Conservation (phyloP, 2,888 invertebrate genomes). For the Stomorhina lunata region DNA sequence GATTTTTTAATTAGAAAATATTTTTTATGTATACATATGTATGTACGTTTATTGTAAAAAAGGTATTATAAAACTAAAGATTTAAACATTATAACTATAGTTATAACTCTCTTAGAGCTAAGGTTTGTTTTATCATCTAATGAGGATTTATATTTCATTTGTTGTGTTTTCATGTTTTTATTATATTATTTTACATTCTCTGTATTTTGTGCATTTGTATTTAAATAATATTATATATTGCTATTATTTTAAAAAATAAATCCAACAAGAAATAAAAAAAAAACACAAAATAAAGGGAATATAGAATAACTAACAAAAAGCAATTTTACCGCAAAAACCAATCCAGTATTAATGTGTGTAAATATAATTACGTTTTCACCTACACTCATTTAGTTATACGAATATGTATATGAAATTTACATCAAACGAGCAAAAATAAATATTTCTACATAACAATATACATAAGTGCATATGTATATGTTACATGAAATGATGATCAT, state of each 20-base stretch:
- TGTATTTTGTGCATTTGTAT: not conserved
- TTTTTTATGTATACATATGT: too few species aligned
- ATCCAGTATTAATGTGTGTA: not conserved
- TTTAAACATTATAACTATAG: too few species aligned
- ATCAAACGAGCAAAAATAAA: not conserved
- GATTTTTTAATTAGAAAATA: too few species aligned
- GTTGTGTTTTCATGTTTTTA: not conserved
- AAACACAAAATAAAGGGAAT: not conserved
- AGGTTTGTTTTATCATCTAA: too few species aligned
- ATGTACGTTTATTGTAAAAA: too few species aligned
- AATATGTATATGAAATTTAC: too few species aligned
- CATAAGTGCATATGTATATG: not conserved
- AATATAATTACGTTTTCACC: not conserved
- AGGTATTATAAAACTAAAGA: too few species aligned
- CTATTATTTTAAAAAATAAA: not conserved
- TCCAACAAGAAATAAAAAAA: not conserved
- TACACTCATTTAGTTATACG: too few species aligned
- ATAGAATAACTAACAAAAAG: not conserved
- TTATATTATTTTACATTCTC: not conserved
- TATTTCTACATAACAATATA: not conserved
- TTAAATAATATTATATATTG: constrained; percentile 22
- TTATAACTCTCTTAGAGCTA: too few species aligned
- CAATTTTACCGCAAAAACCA: constrained; percentile 4
- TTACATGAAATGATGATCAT: constrained; percentile 12
- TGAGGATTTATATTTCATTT: not conserved